phyloP scores from a whole-genome alignment of 2,113 vertebrate species.

The Puntigrus tetrazona region DNA sequence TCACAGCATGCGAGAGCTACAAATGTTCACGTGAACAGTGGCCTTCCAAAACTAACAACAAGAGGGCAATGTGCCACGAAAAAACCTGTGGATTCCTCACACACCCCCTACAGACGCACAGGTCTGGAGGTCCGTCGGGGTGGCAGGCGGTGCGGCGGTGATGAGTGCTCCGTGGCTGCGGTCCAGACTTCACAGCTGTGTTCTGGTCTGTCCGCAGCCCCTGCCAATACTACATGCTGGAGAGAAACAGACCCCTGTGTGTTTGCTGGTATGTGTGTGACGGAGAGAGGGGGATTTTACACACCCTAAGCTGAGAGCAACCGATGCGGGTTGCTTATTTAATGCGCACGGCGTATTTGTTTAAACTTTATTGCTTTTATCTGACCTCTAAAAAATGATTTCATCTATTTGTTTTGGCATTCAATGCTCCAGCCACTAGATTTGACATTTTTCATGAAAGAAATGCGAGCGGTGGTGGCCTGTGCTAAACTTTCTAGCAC shows the following conservation, averaged over 20 bases:
- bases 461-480: not conserved
- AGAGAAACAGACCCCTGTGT: conserved; percentile 34
- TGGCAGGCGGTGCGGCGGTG: conserved; percentile 23
- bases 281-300: conserved; percentile 14
- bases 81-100: not conserved
- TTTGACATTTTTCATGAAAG: not conserved
- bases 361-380: conserved; percentile 5
- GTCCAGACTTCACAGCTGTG: conserved; percentile 51
- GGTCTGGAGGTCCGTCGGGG: conserved; percentile 7
- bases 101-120: conserved; percentile 13
- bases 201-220: conserved; percentile 10
- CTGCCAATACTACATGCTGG: conserved; percentile 24
- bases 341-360: conserved; percentile 4
- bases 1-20: not conserved
- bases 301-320: conserved; percentile 21
- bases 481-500: not conserved
- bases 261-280: conserved; percentile 28
- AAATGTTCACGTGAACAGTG: not conserved
- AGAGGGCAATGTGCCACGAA: not conserved
- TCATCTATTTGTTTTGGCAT: not conserved
- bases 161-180: conserved; percentile 32
- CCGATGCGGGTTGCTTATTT: conserved; percentile 15
- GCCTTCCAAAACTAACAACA: not conserved
- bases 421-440: not conserved
- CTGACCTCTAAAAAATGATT: conserved; percentile 5